Percentiles rank a stretch among this genome's conserved stretches.
Conservation (phyloP, 37 sponge, comb jelly and placozoan genomes). For the Halisarca cf. caerulea region DNA sequence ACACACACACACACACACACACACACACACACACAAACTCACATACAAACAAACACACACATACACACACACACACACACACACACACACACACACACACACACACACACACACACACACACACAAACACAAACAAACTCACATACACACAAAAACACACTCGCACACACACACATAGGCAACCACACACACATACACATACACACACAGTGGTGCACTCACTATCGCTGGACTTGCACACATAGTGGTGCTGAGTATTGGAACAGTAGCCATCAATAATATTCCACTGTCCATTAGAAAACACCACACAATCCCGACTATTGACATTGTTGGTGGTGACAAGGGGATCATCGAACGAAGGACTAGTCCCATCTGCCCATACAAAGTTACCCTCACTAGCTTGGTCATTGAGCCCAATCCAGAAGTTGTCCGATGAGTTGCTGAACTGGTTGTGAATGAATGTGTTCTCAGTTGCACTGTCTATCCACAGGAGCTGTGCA, state of each 20-base stretch:
- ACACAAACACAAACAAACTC: no score
- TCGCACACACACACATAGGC: no score
- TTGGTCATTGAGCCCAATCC: constrained; percentile 74
- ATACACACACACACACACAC: not conserved
- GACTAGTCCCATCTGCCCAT: constrained; percentile 29
- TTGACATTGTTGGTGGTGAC: constrained; percentile 5
- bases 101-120: no score
- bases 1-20: no score
- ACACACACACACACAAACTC: no score
- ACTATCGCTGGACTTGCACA: constrained; percentile 54
- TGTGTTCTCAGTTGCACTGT: constrained; percentile 33
- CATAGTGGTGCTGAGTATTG: constrained; percentile 26
- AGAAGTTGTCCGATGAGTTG: constrained; percentile 26
- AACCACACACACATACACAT: no score
- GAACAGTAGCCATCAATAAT: constrained; percentile 36
- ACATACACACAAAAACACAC: no score
- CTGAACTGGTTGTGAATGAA: constrained; percentile 19
- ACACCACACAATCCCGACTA: constrained; percentile 59
- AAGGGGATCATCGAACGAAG: not conserved
- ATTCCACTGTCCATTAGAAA: constrained; percentile 47
- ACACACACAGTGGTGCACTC: not conserved
- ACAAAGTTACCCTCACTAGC: constrained; percentile 55
- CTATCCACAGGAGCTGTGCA: constrained; percentile 33
- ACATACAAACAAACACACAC: no score
- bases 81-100: no score